Conservation (phyloP, 2,113 vertebrate species). For the Poeciliopsis turrubarensis region DNA sequence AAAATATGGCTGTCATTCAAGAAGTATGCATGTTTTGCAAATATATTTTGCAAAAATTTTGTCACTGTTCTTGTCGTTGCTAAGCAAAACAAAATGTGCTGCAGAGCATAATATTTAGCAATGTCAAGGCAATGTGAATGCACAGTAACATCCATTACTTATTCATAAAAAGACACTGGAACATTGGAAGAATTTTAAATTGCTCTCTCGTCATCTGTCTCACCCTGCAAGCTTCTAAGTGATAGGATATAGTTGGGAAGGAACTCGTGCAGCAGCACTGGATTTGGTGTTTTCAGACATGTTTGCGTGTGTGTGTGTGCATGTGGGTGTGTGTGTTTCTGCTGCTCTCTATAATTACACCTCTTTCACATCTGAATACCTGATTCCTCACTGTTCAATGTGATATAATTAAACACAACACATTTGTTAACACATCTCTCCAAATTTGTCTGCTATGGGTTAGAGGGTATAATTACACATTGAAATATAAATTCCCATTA, state of each 20-base stretch:
- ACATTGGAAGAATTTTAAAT: conserved; percentile 77
- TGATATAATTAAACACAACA: conserved; percentile 49
- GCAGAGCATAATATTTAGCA: conserved; percentile 64
- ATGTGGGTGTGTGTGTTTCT: not conserved
- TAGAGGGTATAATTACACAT: conserved; percentile 50
- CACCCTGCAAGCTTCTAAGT: conserved; percentile 20
- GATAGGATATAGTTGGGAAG: conserved; percentile 33
- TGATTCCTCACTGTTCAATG: conserved; percentile 26
- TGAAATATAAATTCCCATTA: conserved; percentile 52
- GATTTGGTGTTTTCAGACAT: not conserved
- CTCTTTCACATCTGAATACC: conserved; percentile 40
- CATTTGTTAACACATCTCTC: conserved; percentile 51
- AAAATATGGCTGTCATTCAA: conserved; percentile 25
- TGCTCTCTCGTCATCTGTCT: conserved; percentile 57
- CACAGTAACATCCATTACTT: conserved; percentile 64
- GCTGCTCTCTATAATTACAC: conserved; percentile 29
- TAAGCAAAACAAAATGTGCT: conserved; percentile 49
- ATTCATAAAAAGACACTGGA: conserved; percentile 65
- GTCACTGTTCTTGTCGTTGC: not conserved
- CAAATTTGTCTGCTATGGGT: conserved; percentile 34
- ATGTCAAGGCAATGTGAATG: conserved; percentile 69
- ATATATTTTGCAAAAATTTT: conserved; percentile 9
- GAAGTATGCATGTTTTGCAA: conserved; percentile 16
- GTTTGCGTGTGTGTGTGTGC: not conserved
- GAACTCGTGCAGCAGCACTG: conserved; percentile 29